These are phyloP conservation scores for Lycaena phlaeas DNA, from an alignment of 2,888 invertebrate genomes.

Conservation along the genomic window DNA sequence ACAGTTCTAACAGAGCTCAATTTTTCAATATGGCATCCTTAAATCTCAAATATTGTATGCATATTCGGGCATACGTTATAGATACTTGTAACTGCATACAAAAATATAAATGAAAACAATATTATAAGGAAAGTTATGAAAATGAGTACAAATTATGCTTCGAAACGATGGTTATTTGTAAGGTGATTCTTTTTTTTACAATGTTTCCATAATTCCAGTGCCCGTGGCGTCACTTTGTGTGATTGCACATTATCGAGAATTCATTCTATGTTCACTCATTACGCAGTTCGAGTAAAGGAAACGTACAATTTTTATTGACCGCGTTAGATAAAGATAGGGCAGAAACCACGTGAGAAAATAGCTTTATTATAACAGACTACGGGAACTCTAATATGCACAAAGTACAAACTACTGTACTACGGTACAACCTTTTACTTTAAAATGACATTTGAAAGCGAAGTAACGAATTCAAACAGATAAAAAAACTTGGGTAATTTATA, in stretches of 20 bases:
- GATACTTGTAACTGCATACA: not conserved
- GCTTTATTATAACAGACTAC: constrained; percentile 25
- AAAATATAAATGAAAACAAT: constrained; percentile 9
- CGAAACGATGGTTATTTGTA: constrained; percentile 13
- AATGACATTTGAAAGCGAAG: too few relatives aligned
- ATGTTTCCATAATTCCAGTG: constrained; percentile 33
- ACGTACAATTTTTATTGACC: constrained; percentile 29
- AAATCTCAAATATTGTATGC: too few relatives aligned
- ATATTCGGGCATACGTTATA: too few relatives aligned
- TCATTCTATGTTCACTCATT: constrained; percentile 29
- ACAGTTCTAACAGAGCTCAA: too few relatives aligned
- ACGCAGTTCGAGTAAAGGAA: constrained; percentile 28
- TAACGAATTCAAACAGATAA: too few relatives aligned
- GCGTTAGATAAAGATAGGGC: constrained; percentile 16
- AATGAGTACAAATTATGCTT: constrained; percentile 18
- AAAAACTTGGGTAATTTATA: too few relatives aligned
- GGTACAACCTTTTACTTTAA: too few relatives aligned
- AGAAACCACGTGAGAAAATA: constrained; percentile 20
- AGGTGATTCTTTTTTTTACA: constrained; percentile 27
- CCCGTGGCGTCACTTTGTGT: constrained; percentile 21
- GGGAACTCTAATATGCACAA: too few relatives aligned
- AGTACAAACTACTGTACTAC: too few relatives aligned
- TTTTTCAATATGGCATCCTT: too few relatives aligned
- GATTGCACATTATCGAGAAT: constrained; percentile 13
- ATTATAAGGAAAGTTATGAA: constrained; percentile 15